A percentile compares a stretch with the other conserved stretches of the same genome.
phyloP scores from a whole-genome alignment of 2,113 vertebrate genomes.

The Petroica traversi region DNA sequence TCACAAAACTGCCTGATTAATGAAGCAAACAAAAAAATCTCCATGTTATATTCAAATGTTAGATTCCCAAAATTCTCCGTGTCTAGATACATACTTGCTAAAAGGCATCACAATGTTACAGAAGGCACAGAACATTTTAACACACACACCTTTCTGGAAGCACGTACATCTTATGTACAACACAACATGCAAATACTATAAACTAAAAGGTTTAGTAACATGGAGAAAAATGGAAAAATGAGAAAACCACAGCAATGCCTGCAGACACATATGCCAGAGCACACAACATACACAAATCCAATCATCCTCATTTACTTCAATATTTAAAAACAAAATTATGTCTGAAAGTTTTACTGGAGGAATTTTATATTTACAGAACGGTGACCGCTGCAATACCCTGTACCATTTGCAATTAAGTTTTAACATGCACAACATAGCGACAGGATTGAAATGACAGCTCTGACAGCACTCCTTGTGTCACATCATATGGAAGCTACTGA shows the following conservation, averaged over 20 bases:
- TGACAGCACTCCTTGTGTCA: constrained; percentile 66
- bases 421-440: constrained; percentile 26
- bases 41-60: neutral
- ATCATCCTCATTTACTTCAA: neutral
- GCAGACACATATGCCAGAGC: neutral
- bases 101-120: neutral
- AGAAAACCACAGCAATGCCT: neutral
- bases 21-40: neutral
- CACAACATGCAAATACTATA: neutral
- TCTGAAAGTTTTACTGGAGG: neutral
- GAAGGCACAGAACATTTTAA: neutral
- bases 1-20: neutral
- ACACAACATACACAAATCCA: neutral
- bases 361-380: neutral
- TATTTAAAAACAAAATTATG: neutral
- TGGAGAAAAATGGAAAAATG: neutral
- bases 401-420: constrained; percentile 43
- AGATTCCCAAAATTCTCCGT: neutral
- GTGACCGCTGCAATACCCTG: neutral
- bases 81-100: neutral
- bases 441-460: constrained; percentile 54
- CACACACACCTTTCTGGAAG: neutral
- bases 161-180: neutral
- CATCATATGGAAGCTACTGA: constrained; percentile 60
- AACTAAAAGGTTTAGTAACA: neutral